A percentile compares a stretch with the other conserved stretches of the same genome.
Conservation (phyloP, 2,113 vertebrate species). For the Crocuta crocuta region DNA sequence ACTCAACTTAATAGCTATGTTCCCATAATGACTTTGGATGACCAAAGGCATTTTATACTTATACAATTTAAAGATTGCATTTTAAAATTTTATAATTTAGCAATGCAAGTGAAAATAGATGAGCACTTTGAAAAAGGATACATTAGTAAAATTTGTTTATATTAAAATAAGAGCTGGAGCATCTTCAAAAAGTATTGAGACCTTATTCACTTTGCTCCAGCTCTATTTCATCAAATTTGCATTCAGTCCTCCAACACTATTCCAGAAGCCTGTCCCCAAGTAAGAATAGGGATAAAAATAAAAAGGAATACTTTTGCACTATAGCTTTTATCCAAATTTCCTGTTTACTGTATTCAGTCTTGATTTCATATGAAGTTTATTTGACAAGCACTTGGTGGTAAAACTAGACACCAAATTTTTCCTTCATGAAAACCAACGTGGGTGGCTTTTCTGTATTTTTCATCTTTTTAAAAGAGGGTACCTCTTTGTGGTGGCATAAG, state of each 20-base stretch:
- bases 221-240: slow-evolving; percentile 37
- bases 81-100: neutral
- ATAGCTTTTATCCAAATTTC: slow-evolving; percentile 64
- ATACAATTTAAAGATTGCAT: too few species aligned
- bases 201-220: neutral
- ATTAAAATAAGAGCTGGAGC: neutral
- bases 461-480: slow-evolving; percentile 29
- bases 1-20: slow-evolving; percentile 18
- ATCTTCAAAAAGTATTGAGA: slow-evolving; percentile 54
- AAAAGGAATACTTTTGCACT: slow-evolving; percentile 33
- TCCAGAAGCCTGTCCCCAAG: slow-evolving; percentile 45
- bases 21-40: neutral
- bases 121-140: neutral
- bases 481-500: slow-evolving; percentile 31
- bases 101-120: neutral
- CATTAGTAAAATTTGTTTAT: slow-evolving; percentile 27
- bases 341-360: slow-evolving; percentile 61
- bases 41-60: too few species aligned
- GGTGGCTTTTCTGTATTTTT: slow-evolving; percentile 49
- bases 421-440: slow-evolving; percentile 61
- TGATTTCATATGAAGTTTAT: slow-evolving; percentile 63
- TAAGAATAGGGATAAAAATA: slow-evolving; percentile 53
- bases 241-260: neutral
- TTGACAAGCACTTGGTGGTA: slow-evolving; percentile 68
- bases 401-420: slow-evolving; percentile 63